Percentiles rank a stretch among this genome's conserved stretches.
Evolutionary conservation across 2,888 invertebrate genomes (phyloP).

Genomic region (Xanthorhoe spadicearia): DNA sequence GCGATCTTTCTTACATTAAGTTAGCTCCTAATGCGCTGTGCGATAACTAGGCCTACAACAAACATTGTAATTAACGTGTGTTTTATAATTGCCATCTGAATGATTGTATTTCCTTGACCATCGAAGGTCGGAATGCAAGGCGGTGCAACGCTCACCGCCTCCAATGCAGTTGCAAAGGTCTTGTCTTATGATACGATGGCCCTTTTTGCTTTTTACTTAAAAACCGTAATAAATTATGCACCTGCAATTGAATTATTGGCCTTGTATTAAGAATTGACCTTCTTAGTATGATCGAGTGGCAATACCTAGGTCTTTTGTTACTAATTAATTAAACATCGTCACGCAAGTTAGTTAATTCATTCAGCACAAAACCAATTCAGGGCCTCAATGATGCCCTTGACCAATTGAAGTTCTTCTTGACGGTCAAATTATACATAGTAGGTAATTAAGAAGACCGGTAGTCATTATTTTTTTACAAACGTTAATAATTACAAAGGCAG

Average conservation of each 20-base stretch:
- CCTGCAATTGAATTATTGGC: slow-evolving; percentile 2
- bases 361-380: slow-evolving; percentile 63
- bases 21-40: slow-evolving; percentile 59
- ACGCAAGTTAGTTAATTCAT: slow-evolving; percentile 61
- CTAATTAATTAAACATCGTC: slow-evolving; percentile 56
- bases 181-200: slow-evolving; percentile 52
- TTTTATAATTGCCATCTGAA: slow-evolving; percentile 68
- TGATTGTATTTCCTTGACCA: slow-evolving; percentile 79
- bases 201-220: slow-evolving; percentile 17
- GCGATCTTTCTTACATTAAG: slow-evolving; percentile 61
- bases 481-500: slow-evolving; percentile 18
- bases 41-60: slow-evolving; percentile 64
- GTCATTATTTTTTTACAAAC: slow-evolving; percentile 10
- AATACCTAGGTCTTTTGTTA: slow-evolving; percentile 42
- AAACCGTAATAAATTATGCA: slow-evolving; percentile 31
- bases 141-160: slow-evolving; percentile 67
- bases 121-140: slow-evolving; percentile 75
- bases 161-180: slow-evolving; percentile 56
- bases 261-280: slow-evolving; percentile 14
- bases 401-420: slow-evolving; percentile 64
- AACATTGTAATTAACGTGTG: slow-evolving; percentile 65
- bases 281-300: slow-evolving; percentile 36
- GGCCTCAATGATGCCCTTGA: slow-evolving; percentile 66
- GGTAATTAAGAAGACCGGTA: slow-evolving; percentile 17
- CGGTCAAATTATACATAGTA: slow-evolving; percentile 56